phyloP scores from a whole-genome alignment of 1,140 invertebrate species.

The Habropoda laboriosa region DNA sequence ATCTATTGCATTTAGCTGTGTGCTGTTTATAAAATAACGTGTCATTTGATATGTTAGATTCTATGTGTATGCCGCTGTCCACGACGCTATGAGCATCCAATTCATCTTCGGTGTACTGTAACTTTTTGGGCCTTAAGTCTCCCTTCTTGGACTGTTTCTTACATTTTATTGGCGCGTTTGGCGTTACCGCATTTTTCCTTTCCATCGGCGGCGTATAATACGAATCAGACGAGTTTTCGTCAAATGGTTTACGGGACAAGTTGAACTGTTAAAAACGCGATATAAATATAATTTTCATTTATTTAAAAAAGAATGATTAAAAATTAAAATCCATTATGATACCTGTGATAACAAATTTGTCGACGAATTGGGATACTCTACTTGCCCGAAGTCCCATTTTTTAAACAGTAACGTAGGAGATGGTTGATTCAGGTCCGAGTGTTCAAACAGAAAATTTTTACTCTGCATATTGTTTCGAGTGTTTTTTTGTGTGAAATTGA shows the following conservation, averaged over 20 bases:
- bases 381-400: background rate
- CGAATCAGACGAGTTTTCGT: background rate
- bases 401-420: background rate
- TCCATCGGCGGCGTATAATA: slow-evolving; percentile 26
- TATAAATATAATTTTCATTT: background rate
- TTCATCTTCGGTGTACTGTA: slow-evolving; percentile 60
- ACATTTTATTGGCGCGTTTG: slow-evolving; percentile 64
- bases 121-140: slow-evolving; percentile 67
- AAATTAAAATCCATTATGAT: background rate
- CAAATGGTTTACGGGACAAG: background rate
- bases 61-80: background rate
- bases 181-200: slow-evolving; percentile 2
- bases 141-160: slow-evolving; percentile 48
- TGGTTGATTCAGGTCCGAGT: background rate
- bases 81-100: background rate
- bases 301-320: background rate
- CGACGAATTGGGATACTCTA: background rate
- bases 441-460: slow-evolving; percentile 18
- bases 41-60: background rate
- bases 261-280: background rate
- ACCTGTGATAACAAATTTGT: slow-evolving; percentile 25
- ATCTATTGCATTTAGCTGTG: background rate
- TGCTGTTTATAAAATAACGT: background rate
- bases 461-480: background rate
- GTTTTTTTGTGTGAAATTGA: background rate